Evolutionary conservation across 2,888 invertebrate genomes (phyloP), one percentile per base, ranked within the genome.

Genomic region (Mythimna ferrago): DNA sequence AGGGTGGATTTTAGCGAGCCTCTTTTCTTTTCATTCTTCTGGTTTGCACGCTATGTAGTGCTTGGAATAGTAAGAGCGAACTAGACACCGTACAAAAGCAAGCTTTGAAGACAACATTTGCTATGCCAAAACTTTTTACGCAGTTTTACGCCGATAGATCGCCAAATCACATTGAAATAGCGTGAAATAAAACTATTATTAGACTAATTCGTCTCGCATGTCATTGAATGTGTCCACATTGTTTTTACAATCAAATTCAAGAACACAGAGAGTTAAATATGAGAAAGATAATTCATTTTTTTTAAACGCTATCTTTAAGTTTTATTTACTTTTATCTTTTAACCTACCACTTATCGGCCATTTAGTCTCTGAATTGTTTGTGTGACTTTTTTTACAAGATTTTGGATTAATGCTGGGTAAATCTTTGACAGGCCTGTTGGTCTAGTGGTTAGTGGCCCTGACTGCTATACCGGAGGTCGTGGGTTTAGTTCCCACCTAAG

Each of bases 161-260:
- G 16, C 4, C 54, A 21, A 21, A 64, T 56, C 60, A 44, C 63
- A 41, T 58, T 73, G 10, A 57, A 38, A 70, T 70, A 64, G 65
- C 21, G 53, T 19, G 21, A n/a, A 41, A 71, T 66, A 60, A 71
- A 56, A 57, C 38, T 84, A 76, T 78, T 78, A 69, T 67, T 76
- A 71, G 51, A 71, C 61, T 60, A 75, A 68, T 77, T 70, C 64
- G 74, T 68, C 61, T 67, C 69, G 53, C 61, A 57, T 92, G 92
- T 90, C 92, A 91, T 93, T 93, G 91, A 89, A 84, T 83, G 77
- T 88, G 88, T 86, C 86, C 89, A 88, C 73, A 78, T 82, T 91
- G 91, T 91, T 92, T 89, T 78, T 58, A 71, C 61, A 73, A 77
- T 32, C 80, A 80, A 87, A 92, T 92, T 92, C 92, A 93, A 90